phyloP scores from a whole-genome alignment of 1,140 invertebrate genomes.

The Frieseomelitta varia region DNA sequence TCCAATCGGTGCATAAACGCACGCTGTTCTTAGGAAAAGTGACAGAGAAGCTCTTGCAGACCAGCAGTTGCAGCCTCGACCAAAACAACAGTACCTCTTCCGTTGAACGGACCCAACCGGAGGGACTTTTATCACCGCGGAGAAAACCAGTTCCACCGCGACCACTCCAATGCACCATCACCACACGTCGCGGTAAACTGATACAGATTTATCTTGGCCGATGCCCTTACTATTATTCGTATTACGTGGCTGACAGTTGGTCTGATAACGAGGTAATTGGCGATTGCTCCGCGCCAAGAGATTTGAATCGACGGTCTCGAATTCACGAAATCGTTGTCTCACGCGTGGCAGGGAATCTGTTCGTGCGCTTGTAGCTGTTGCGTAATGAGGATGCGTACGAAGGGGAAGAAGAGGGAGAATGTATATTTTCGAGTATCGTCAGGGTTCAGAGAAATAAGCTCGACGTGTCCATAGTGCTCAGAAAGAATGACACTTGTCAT shows the following conservation, averaged over 20 bases:
- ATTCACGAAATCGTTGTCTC: slow-evolving; percentile 15
- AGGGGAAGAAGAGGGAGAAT: too few species aligned
- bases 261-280: slow-evolving; percentile 47
- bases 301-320: slow-evolving; percentile 24
- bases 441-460: too few species aligned
- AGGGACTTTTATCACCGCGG: neutral
- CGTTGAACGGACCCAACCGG: neutral
- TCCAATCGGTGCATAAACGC: slow-evolving; percentile 11
- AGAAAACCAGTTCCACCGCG: slow-evolving; percentile 28
- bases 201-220: slow-evolving; percentile 45
- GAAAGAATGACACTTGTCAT: too few species aligned
- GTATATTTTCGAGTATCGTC: too few species aligned
- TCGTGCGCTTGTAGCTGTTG: neutral
- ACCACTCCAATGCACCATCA: neutral
- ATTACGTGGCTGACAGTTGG: slow-evolving; percentile 42
- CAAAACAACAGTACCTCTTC: slow-evolving; percentile 11
- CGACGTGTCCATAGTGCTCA: too few species aligned
- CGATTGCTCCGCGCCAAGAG: slow-evolving; percentile 16
- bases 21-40: neutral
- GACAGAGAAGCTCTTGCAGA: neutral
- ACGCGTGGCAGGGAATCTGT: neutral
- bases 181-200: slow-evolving; percentile 27
- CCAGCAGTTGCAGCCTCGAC: neutral
- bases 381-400: neutral
- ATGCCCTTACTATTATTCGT: slow-evolving; percentile 45